Base-by-base conservation (phyloP, 2,888 invertebrate species). In the Eristalinus aeneus region DNA sequence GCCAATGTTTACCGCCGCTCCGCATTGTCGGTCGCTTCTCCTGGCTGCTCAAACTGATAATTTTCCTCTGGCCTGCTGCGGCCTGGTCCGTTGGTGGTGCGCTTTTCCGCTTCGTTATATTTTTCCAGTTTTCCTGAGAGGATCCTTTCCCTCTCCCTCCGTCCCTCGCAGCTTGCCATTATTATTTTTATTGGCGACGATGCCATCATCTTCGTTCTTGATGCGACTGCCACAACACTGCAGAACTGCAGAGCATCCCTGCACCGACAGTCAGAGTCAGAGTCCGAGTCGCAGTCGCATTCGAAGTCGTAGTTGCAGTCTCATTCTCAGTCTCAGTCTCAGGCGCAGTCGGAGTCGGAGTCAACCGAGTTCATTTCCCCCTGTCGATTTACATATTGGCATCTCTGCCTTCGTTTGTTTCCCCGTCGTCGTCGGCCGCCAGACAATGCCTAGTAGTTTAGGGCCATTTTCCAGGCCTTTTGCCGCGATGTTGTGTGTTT, bases 341-440 rank as follows among this genome's bases (percentile, higher is more conserved):
- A 5, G 27, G 2, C 27, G 2, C 2, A 27, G 27, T 27, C 27
- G 27, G 27, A 27, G 22, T 54, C 53, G 58, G 46, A 56, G 85
- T 81, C 85, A 86, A 77, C 65, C 56, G 67, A 82, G 86, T 82
- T 86, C 86, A 86, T 86, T 86, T 86, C 77, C 86, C 86, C 67
- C 86, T 39, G 56, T 60, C 74, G 69, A 86, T 86, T 86, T 86
- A 86, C 86, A 86, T 86, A 86, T 82, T 74, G 65, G 81, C 85
- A 56, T 23, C 72, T 54, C 20, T 27, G 46, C 20, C 9, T 12
- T 12, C 22, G 11, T 31, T 3, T 22, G 22, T 32, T 46, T 60
- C 20, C 56, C 27, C 10, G 12, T 11, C 36, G 1, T n/a, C 5
- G 16, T 1, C 0, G 1, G 32, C 23, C 32, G 27, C n/a, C 46